A percentile compares a stretch with the other conserved stretches of the same genome.
Conservation (phyloP, 2,888 invertebrate genomes). For the Choristoneura rosaceana region DNA sequence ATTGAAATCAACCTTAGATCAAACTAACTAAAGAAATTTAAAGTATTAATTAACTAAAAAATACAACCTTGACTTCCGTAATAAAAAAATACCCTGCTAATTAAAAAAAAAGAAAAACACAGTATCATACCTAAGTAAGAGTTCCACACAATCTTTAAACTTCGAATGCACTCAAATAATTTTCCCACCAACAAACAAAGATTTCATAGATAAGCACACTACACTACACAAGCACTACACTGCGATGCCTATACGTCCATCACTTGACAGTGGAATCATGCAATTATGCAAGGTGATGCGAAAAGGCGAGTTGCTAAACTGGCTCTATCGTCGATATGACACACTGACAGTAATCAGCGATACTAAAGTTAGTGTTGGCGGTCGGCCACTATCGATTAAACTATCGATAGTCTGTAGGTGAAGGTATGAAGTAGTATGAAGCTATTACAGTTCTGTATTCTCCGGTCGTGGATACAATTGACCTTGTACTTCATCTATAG, state of each 20-base stretch:
- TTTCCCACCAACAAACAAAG: background rate
- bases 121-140: background rate
- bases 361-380: slow-evolving; percentile 13
- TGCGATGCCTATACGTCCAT: background rate
- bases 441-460: too few species aligned
- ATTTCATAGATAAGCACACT: slow-evolving; percentile 19
- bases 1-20: background rate
- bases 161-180: background rate
- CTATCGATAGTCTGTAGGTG: background rate
- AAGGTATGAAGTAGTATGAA: background rate
- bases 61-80: background rate
- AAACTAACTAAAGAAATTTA: background rate
- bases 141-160: background rate
- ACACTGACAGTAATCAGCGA: slow-evolving; percentile 24
- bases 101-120: background rate
- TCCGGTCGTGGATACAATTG: too few species aligned
- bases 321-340: slow-evolving; percentile 21
- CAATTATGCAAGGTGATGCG: slow-evolving; percentile 16
- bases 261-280: slow-evolving; percentile 9
- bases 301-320: slow-evolving; percentile 16
- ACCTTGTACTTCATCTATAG: too few species aligned
- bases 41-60: background rate
- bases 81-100: background rate
- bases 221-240: background rate
- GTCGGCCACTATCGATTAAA: background rate